Base-by-base conservation (phyloP, 2,888 invertebrate genomes). In the Megamerina dolium region DNA sequence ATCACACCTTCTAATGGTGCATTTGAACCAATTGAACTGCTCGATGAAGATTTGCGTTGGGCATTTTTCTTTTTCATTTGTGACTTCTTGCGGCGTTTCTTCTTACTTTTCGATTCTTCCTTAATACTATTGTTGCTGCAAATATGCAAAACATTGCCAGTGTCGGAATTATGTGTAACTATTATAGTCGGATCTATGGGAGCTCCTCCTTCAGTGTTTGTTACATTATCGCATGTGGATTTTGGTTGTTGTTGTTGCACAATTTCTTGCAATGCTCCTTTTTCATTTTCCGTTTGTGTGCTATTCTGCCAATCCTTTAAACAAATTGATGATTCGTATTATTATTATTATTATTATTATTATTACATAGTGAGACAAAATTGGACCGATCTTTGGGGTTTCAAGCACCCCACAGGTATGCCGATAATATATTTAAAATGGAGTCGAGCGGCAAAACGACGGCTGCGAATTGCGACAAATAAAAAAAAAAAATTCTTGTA, bases 61-160 rank as follows among this genome's bases (percentile, higher is more conserved):
- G 78, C 74, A 57, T 84, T 83, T 65, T 87, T 88, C 73, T 85
- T 85, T 71, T 86, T 87, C 70, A 85, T 82, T 54, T 82, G 77
- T 26, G 82, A 80, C 75, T 83, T 87, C 74, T 85, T 83, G 54
- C 86, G 82, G 42, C 87, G 80, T 66, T 85, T 86, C 68, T 87
- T 83, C 63, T 87, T 88, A 64, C 87, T 87, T 40, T 72, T 70
- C 10, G 61, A 59, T 34, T 68, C 70, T 37, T 71, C 71, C 45
- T 49, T 50, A 33, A 43, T 27, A 38, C 47, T 47, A 17, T 42
- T 40, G 34, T 45, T 49, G 31, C 46, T 53, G 41, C 34, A 32
- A 33, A 26, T 5, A n/a, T 29, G n/a, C n/a, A n/a, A n/a, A 37
- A 4, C 34, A 27, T 37, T 41, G 23, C 18, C 44, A 33, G 20